phyloP scores from a whole-genome alignment of 2,113 vertebrate genomes.

The Myotis lucifugus region DNA sequence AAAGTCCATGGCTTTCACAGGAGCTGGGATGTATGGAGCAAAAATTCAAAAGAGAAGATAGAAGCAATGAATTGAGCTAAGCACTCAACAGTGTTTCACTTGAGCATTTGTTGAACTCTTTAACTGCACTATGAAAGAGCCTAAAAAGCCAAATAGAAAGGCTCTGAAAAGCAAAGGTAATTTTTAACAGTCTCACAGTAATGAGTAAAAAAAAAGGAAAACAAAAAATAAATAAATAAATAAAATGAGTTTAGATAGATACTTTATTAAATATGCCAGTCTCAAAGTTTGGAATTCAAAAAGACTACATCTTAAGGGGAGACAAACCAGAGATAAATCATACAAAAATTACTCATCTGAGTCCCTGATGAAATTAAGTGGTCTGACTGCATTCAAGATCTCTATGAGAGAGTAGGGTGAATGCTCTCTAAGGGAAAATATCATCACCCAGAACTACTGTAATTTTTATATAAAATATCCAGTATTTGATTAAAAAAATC shows the following conservation, averaged over 20 bases:
- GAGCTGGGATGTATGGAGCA: not conserved
- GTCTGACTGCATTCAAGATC: not conserved
- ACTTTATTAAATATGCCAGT: not conserved
- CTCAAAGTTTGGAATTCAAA: not conserved
- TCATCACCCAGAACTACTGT: not conserved
- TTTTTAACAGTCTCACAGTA: constrained; percentile 9
- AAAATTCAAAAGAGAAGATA: not conserved
- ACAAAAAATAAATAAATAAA: too few relatives aligned
- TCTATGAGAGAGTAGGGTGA: not conserved
- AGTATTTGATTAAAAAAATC: not conserved
- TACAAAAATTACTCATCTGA: not conserved
- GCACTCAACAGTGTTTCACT: not conserved
- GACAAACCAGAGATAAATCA: not conserved
- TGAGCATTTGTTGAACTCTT: not conserved
- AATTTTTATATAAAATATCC: not conserved
- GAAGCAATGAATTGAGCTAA: not conserved
- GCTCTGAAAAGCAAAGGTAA: constrained; percentile 2
- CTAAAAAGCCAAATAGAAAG: not conserved
- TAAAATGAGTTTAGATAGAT: not conserved
- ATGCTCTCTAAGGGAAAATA: not conserved
- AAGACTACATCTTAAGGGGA: not conserved
- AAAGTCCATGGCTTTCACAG: not conserved
- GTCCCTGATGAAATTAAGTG: not conserved
- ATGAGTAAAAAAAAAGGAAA: not conserved
- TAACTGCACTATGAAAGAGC: not conserved